Evolutionary conservation across 2,888 invertebrate genomes (phyloP).

Genomic region (Ophonus ardosiacus): DNA sequence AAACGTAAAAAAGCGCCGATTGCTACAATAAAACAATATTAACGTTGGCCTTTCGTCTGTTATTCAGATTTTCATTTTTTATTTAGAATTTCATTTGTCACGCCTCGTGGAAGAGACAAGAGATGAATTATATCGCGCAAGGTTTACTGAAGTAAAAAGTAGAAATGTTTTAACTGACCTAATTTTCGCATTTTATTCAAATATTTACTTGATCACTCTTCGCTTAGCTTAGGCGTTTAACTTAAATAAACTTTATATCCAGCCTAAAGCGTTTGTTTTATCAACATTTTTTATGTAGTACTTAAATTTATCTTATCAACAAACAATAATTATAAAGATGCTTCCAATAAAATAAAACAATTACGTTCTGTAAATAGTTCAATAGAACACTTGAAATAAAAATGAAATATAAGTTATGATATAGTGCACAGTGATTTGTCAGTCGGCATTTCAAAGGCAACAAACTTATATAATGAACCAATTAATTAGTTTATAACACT

Average conservation of each 20-base stretch:
- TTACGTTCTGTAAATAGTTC: neutral
- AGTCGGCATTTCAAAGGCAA: conserved; percentile 23
- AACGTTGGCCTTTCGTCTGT: conserved; percentile 46
- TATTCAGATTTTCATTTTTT: conserved; percentile 56
- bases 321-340: conserved; percentile 10
- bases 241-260: conserved; percentile 22
- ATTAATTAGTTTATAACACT: conserved; percentile 31
- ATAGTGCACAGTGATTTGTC: neutral
- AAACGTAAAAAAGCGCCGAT: conserved; percentile 47
- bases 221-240: neutral
- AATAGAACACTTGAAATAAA: neutral
- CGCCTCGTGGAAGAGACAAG: conserved; percentile 25
- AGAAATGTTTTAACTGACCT: conserved; percentile 17
- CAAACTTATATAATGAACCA: conserved; percentile 27
- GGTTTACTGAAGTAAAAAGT: conserved; percentile 18
- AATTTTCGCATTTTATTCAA: conserved; percentile 7
- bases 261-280: neutral
- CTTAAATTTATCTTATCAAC: conserved; percentile 29
- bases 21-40: conserved; percentile 56
- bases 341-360: neutral
- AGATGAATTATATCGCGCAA: conserved; percentile 29
- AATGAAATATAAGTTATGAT: neutral
- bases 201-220: conserved; percentile 24
- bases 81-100: conserved; percentile 49
- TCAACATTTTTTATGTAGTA: neutral